Evolutionary conservation across 2,797 vertebrate species (phyloP).

Genomic region (Tarsius wallacei): DNA sequence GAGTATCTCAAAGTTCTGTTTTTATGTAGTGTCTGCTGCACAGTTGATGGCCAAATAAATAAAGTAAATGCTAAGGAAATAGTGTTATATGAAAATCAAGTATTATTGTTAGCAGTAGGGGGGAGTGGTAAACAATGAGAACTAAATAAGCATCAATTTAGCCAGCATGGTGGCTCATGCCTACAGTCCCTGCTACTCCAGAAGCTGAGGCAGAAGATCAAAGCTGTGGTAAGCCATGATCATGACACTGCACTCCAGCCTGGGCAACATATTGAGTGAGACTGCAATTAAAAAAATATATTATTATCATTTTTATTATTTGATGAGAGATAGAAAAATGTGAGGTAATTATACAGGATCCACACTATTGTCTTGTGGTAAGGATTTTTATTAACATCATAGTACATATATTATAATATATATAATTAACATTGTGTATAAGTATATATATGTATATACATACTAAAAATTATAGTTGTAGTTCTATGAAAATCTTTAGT

Average conservation of each 20-base stretch:
- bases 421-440: neutral
- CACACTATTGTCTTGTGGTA: rapidly evolving
- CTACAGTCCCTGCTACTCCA: too few species aligned
- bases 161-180: too few species aligned
- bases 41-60: neutral
- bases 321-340: neutral
- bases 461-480: neutral
- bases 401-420: neutral
- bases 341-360: neutral
- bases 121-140: neutral
- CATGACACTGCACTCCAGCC: too few species aligned
- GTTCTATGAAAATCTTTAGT: neutral
- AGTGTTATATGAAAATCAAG: neutral
- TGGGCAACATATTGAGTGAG: too few species aligned
- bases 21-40: neutral
- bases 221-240: too few species aligned
- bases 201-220: too few species aligned
- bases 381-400: neutral
- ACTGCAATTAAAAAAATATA: too few species aligned
- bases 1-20: neutral
- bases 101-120: neutral
- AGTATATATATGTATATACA: too few species aligned
- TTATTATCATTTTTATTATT: neutral
- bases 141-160: neutral
- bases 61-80: neutral